Evolutionary conservation across 2,113 vertebrate species (phyloP).

Genomic region (Microcebus tavaratra): DNA sequence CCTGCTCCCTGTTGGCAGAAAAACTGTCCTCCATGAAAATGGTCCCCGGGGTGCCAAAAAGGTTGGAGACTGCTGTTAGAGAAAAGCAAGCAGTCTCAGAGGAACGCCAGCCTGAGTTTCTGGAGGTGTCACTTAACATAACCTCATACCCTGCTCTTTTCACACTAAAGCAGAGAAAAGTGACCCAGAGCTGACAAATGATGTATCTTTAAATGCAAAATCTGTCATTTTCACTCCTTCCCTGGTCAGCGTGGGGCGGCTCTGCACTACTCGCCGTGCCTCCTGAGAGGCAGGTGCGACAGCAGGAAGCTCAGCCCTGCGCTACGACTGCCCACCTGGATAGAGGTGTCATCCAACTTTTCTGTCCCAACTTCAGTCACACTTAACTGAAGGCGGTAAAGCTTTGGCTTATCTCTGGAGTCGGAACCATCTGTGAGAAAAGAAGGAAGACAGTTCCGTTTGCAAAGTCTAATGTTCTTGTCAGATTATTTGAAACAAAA

Average conservation of each 20-base stretch:
- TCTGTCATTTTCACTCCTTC: neutral
- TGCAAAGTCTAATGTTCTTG: neutral
- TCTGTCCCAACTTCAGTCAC: constrained; percentile 98
- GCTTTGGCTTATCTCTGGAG: constrained; percentile 98
- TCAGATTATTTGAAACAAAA: neutral
- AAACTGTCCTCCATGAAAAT: too few species aligned
- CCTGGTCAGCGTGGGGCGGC: accelerated
- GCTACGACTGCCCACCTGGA: constrained; percentile 88
- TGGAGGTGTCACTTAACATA: neutral
- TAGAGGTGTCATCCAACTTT: constrained; percentile 93
- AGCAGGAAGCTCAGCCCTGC: neutral
- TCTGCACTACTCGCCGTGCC: accelerated
- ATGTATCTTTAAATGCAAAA: neutral
- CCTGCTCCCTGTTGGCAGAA: too few species aligned
- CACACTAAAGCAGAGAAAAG: neutral
- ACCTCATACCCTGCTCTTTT: neutral
- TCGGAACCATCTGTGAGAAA: constrained; percentile 93
- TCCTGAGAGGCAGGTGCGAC: accelerated
- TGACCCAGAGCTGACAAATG: too few species aligned
- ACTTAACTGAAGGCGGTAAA: constrained; percentile 97
- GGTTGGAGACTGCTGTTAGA: too few species aligned
- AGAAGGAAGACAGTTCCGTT: constrained; percentile 27
- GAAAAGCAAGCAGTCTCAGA: neutral
- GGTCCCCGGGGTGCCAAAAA: too few species aligned
- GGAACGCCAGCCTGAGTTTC: neutral